A percentile compares a stretch with the other conserved stretches of the same genome.
phyloP scores from a whole-genome alignment of 2,113 vertebrate species.

The Mormyrus iriodes region DNA sequence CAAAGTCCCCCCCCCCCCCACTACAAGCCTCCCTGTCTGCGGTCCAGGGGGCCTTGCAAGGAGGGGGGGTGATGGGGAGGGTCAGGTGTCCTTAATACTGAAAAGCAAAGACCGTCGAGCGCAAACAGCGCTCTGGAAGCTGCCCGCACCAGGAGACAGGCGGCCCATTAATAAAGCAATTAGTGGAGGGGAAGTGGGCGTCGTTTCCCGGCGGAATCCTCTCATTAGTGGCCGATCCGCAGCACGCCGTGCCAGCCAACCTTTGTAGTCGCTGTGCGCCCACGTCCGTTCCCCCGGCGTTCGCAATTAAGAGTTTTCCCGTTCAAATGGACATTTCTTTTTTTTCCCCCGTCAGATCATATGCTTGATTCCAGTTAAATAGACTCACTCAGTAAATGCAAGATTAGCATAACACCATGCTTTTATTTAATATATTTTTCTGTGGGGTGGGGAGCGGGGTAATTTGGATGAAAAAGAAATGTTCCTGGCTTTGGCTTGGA shows the following conservation, averaged over 20 bases:
- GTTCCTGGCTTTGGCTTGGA: not conserved
- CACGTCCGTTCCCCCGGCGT: constrained; percentile 31
- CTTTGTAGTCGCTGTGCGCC: constrained; percentile 40
- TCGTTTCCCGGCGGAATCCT: constrained; percentile 36
- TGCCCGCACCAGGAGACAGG: constrained; percentile 42
- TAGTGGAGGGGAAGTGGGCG: constrained; percentile 45
- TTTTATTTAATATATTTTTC: not conserved
- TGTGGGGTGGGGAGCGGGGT: not conserved
- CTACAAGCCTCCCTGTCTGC: constrained; percentile 27
- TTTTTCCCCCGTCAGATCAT: constrained; percentile 4
- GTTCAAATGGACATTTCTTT: constrained; percentile 29
- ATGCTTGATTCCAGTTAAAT: constrained; percentile 27
- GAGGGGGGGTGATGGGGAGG: not conserved
- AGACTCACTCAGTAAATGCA: constrained; percentile 16
- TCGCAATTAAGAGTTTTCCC: constrained; percentile 31
- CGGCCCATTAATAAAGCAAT: constrained; percentile 49
- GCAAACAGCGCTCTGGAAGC: constrained; percentile 30
- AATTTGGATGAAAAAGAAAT: not conserved
- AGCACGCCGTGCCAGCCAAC: constrained; percentile 42
- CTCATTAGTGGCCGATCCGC: constrained; percentile 46
- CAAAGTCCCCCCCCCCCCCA: constrained; percentile 29
- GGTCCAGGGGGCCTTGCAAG: constrained; percentile 20
- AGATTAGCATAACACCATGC: constrained; percentile 8
- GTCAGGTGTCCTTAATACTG: constrained; percentile 42
- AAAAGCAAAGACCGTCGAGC: constrained; percentile 32